Conservation (phyloP, 1,140 invertebrate genomes). For the Drosophila ercepeae region DNA sequence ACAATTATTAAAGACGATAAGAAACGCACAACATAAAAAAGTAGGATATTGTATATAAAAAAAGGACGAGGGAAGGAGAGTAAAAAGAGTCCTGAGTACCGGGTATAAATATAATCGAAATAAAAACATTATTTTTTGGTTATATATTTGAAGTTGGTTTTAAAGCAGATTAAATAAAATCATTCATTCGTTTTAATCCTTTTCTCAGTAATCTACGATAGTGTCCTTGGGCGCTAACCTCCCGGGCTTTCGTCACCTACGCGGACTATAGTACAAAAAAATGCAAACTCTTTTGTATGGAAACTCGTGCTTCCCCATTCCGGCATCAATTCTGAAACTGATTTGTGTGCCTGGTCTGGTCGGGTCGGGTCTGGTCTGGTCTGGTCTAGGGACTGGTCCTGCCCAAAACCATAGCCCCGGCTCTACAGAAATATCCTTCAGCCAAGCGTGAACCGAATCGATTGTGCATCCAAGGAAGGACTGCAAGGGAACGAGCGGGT, state of each 20-base stretch:
- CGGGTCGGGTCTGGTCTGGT: background rate
- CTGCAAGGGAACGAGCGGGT: background rate
- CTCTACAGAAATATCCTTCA: slow-evolving; percentile 1
- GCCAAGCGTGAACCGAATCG: slow-evolving; percentile 6
- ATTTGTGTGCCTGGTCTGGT: background rate
- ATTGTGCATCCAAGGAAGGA: background rate
- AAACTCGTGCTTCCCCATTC: background rate
- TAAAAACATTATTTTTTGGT: no score
- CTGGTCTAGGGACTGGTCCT: background rate
- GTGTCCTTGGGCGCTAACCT: background rate
- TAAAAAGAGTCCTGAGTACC: no score
- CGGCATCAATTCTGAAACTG: background rate
- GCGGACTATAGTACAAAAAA: background rate
- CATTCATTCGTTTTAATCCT: no score
- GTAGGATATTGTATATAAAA: background rate
- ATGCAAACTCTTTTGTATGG: background rate
- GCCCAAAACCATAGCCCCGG: background rate
- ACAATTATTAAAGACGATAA: background rate
- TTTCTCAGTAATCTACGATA: no score
- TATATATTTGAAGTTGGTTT: no score
- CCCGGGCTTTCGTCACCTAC: background rate
- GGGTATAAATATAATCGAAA: no score
- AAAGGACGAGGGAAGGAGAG: no score
- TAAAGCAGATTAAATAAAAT: no score
- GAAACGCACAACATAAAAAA: no score